Base-by-base conservation (phyloP, 2,888 invertebrate species). In the Acheta domesticus region DNA sequence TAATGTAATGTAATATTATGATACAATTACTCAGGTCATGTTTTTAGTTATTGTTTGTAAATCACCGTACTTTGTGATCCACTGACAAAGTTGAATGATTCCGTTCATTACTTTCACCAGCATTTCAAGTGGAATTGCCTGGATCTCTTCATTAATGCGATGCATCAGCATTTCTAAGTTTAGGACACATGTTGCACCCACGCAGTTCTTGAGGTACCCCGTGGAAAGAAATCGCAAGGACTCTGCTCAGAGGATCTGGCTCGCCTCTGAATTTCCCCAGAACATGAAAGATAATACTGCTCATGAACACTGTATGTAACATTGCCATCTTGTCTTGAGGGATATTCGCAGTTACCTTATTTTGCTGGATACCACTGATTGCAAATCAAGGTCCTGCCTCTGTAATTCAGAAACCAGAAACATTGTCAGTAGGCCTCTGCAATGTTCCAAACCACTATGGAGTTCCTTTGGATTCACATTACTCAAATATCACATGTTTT, bases 221-320 rank as follows among this genome's bases (percentile, higher is more conserved):
- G 50, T 2, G 1, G 49, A 16, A 20, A 16, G 77, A 16, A 21
- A 36, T 36, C 8, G 36, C 36, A 36, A 36, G 36, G 1, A 8
- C 36, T 36, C 8, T 5, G 36, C 8, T 36, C 36, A 36, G 36
- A 36, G 36, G 36, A 36, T 36, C 36, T 36, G 36, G 23, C 76
- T 36, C 19, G 76, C 76, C 2, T 49, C 77, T 11, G 77, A 21
- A 77, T 49, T 49, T 77, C 49, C 77, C 77, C 20, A 20, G 50
- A 77, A 49, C 48, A 2, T 19, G 77, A 36, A 36, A 77, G 48
- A 77, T 77, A 12, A 77, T 77, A 50, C 77, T 77, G 11, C 77
- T 14, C 16, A 2, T 19, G 19, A 19, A 77, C 49, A 49, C 8
- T 36, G 77, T 77, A 49, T 0, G 20, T 77, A n/a, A 49, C 23